phyloP scores from a whole-genome alignment of 2,113 vertebrate genomes.

The Perca schrenkii region DNA sequence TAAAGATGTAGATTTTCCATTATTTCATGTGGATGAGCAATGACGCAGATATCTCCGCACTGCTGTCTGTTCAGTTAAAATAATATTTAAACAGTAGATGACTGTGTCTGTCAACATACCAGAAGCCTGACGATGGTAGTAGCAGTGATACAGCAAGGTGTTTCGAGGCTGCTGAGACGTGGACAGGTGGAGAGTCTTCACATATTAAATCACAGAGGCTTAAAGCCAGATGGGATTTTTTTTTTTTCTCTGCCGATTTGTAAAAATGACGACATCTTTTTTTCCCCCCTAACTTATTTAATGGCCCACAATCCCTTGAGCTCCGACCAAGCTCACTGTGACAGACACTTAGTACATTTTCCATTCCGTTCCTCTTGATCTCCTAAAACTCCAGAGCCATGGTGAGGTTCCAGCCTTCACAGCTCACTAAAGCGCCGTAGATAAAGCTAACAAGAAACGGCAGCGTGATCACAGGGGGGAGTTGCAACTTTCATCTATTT shows the following conservation, averaged over 20 bases:
- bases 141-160: background rate
- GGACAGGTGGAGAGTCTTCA: constrained; percentile 44
- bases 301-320: constrained; percentile 53
- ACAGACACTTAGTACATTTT: constrained; percentile 45
- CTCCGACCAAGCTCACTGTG: constrained; percentile 9
- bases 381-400: constrained; percentile 23
- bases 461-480: constrained; percentile 31
- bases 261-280: constrained; percentile 49
- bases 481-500: constrained; percentile 38
- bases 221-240: constrained; percentile 29
- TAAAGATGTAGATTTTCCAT: constrained; percentile 37
- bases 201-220: constrained; percentile 12
- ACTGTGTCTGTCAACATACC: constrained; percentile 42
- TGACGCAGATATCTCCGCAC: constrained; percentile 45
- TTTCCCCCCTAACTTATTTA: constrained; percentile 34
- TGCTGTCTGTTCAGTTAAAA: constrained; percentile 40
- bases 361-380: constrained; percentile 50
- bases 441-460: constrained; percentile 42
- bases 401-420: constrained; percentile 37
- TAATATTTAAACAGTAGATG: constrained; percentile 52
- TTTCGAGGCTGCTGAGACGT: background rate
- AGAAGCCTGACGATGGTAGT: constrained; percentile 38
- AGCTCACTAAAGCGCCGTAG: background rate
- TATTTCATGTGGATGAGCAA: constrained; percentile 44
- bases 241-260: background rate